Evolutionary conservation across 2,113 vertebrate species (phyloP).

Genomic region (Catagonus wagneri): DNA sequence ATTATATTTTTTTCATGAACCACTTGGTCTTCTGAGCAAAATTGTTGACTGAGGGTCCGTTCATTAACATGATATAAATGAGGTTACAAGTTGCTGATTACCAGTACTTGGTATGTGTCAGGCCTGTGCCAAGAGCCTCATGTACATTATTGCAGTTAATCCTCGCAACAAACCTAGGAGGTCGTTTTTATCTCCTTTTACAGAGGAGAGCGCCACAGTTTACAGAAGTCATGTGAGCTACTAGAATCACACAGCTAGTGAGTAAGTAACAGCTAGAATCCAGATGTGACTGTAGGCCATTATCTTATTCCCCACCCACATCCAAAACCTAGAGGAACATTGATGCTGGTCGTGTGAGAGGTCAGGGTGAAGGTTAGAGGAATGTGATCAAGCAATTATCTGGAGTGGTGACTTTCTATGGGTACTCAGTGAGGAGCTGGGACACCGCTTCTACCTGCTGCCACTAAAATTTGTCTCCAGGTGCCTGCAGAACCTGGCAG

Average conservation of each 20-base stretch:
- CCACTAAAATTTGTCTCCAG: not conserved
- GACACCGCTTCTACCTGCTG: not conserved
- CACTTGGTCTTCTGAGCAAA: not conserved
- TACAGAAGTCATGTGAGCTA: not conserved
- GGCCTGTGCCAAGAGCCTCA: not conserved
- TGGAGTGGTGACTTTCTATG: not conserved
- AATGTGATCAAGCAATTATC: not conserved
- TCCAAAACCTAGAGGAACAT: not conserved
- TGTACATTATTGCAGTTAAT: not conserved
- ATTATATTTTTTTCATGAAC: not conserved
- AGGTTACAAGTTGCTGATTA: not conserved
- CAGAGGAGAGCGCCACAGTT: not conserved
- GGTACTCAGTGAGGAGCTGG: not conserved
- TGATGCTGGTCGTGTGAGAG: not conserved
- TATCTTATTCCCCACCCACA: not conserved
- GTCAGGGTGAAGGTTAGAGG: not conserved
- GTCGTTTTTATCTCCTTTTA: not conserved
- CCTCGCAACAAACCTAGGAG: not conserved
- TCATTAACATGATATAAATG: not conserved
- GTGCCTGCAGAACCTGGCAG: not conserved
- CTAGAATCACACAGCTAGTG: not conserved
- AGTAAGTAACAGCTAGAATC: not conserved
- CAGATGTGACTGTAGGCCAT: not conserved
- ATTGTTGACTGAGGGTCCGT: not conserved
- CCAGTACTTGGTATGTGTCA: not conserved